A percentile compares a stretch with the other conserved stretches of the same genome.
These are phyloP conservation scores for Heliconius erato DNA, from an alignment of 2,888 invertebrate species.

Conservation along the genomic window DNA sequence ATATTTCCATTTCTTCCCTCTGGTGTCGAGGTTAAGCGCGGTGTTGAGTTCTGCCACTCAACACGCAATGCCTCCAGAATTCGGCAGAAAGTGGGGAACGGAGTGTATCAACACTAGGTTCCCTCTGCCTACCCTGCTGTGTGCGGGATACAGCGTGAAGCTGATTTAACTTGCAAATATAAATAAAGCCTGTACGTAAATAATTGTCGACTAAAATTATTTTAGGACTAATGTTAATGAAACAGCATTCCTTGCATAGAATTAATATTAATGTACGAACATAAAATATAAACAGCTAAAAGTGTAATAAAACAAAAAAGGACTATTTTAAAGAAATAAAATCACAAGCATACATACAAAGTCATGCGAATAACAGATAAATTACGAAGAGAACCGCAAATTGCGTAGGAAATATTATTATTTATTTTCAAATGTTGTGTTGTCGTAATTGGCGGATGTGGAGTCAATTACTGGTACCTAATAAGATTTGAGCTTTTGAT, in stretches of 20 bases:
- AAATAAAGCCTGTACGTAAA: no score
- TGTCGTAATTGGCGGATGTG: slow-evolving; percentile 21
- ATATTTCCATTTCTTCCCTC: no score
- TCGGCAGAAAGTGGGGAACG: no score
- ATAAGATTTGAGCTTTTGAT: neutral
- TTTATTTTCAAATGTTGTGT: slow-evolving; percentile 15
- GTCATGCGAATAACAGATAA: slow-evolving; percentile 4
- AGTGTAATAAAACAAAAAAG: neutral
- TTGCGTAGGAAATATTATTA: slow-evolving; percentile 13
- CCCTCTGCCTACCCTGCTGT: no score
- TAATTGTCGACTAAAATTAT: neutral
- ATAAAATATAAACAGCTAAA: neutral
- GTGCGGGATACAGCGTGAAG: no score
- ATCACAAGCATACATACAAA: neutral
- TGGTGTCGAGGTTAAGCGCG: no score
- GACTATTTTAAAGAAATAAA: neutral
- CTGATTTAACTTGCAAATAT: no score
- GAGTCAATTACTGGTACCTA: slow-evolving; percentile 15
- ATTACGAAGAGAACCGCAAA: slow-evolving; percentile 20
- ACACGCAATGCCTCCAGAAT: no score
- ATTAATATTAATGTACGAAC: neutral
- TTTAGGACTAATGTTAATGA: neutral
- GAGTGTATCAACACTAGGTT: no score
- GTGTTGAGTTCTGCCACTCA: no score
- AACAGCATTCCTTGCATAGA: neutral